phyloP scores from a whole-genome alignment of 1,140 invertebrate genomes.

The Marisa cornuarietis region DNA sequence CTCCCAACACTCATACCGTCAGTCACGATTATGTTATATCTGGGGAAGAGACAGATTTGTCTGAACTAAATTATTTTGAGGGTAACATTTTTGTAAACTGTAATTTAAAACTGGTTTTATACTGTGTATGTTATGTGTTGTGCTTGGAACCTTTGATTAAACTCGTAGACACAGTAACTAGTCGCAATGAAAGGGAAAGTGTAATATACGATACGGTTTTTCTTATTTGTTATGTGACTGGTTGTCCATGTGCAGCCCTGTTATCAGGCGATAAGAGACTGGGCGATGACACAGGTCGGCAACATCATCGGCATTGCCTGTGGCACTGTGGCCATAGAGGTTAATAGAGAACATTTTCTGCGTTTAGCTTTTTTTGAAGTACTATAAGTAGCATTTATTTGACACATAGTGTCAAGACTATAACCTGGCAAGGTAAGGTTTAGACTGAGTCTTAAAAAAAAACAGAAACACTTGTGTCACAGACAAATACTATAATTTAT shows the following conservation, averaged over 20 bases:
- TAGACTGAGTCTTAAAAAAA: background rate
- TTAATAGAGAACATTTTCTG: constrained; percentile 2
- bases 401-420: background rate
- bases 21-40: too few relatives aligned
- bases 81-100: too few relatives aligned
- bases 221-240: too few relatives aligned
- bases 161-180: too few relatives aligned
- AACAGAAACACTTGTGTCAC: too few relatives aligned
- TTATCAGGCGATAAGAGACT: constrained; percentile 24
- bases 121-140: too few relatives aligned
- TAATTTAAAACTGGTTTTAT: too few relatives aligned
- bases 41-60: too few relatives aligned
- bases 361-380: background rate
- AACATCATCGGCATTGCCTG: constrained; percentile 20
- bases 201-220: too few relatives aligned
- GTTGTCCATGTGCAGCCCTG: background rate
- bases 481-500: background rate
- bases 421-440: background rate
- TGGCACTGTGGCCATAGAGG: constrained; percentile 24
- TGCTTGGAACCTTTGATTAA: too few relatives aligned
- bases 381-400: background rate
- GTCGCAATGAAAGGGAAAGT: too few relatives aligned
- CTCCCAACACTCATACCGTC: background rate
- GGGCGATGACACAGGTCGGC: constrained; percentile 3
- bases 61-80: too few relatives aligned